phyloP scores from a whole-genome alignment of 2,797 vertebrate species.

The Rousettus madagascariensis region DNA sequence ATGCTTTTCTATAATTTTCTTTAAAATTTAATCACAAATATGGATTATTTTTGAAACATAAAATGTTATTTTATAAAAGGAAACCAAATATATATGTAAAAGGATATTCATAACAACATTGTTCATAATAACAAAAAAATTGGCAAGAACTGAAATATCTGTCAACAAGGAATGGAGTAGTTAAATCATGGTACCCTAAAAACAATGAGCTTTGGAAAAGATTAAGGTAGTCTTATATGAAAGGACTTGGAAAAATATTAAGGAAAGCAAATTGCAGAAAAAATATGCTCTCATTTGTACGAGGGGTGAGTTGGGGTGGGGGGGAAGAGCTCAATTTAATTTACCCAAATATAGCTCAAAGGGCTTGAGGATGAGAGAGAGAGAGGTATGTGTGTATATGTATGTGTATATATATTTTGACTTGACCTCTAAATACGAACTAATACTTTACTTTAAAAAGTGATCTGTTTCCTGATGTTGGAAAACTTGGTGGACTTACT shows the following conservation, averaged over 20 bases:
- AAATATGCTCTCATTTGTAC: neutral
- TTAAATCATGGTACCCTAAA: neutral
- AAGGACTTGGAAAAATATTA: constrained; percentile 1
- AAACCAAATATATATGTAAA: neutral
- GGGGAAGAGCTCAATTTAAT: neutral
- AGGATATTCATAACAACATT: neutral
- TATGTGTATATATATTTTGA: neutral
- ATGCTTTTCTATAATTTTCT: neutral
- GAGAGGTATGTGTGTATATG: neutral
- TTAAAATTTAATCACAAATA: neutral
- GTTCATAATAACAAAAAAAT: neutral
- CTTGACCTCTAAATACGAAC: neutral
- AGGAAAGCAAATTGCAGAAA: neutral
- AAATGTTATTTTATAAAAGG: neutral
- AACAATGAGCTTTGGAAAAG: neutral
- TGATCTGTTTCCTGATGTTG: neutral
- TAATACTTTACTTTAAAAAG: neutral
- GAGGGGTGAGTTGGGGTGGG: no score
- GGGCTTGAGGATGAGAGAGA: neutral
- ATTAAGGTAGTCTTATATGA: neutral
- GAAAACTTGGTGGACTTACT: neutral
- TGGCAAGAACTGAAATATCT: neutral
- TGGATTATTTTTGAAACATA: neutral
- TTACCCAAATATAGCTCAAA: neutral
- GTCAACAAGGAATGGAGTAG: neutral